phyloP scores from a whole-genome alignment of 1,140 invertebrate species.

The Tetranychus cinnabarinus region DNA sequence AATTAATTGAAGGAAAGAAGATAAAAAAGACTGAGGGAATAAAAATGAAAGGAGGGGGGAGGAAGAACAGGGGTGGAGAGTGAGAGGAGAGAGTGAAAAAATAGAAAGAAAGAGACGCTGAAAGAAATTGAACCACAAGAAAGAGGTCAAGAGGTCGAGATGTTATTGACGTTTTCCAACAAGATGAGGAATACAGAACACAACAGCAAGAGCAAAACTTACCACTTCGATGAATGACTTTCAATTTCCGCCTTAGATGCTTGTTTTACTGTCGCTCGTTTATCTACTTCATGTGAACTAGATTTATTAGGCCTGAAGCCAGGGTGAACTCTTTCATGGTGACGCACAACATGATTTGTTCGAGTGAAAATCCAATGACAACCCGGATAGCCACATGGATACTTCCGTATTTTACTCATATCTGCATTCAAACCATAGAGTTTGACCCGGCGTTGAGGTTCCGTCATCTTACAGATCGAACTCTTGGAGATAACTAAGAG shows the following conservation, averaged over 20 bases:
- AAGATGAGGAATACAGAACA: not conserved
- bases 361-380: slow-evolving; percentile 4
- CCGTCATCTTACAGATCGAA: too few species aligned
- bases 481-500: too few species aligned
- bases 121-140: too few species aligned
- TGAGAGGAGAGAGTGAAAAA: too few species aligned
- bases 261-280: too few species aligned
- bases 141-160: too few species aligned
- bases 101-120: too few species aligned
- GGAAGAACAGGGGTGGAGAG: not conserved
- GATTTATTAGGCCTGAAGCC: not conserved
- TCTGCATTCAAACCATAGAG: too few species aligned
- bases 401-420: not conserved
- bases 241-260: too few species aligned
- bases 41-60: not conserved
- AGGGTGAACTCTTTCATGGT: slow-evolving; percentile 1
- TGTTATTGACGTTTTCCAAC: not conserved
- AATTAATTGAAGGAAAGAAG: not conserved
- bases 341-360: slow-evolving; percentile 1
- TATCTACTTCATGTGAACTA: too few species aligned
- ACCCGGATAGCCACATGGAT: slow-evolving; percentile 4
- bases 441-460: too few species aligned
- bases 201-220: not conserved
- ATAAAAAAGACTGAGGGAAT: not conserved
- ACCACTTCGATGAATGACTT: too few species aligned